phyloP scores from a whole-genome alignment of 2,888 invertebrate genomes.

The Acanthococcus lagerstroemiae region DNA sequence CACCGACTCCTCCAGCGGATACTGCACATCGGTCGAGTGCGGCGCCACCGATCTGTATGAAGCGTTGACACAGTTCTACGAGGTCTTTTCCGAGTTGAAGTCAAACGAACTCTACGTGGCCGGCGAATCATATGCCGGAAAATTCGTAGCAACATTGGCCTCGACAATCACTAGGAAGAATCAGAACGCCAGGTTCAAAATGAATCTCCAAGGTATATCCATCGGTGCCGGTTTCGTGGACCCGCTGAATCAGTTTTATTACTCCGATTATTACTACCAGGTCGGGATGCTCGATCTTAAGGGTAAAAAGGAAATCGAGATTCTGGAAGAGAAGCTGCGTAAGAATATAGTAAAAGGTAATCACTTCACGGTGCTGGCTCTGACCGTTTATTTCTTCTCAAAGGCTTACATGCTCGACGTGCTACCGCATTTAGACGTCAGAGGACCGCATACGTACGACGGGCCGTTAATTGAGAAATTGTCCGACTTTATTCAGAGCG shows the following conservation, averaged over 20 bases:
- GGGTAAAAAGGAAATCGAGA: slow-evolving; percentile 50
- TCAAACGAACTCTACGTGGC: slow-evolving; percentile 70
- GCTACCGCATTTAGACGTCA: background rate
- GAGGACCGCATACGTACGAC: slow-evolving; percentile 43
- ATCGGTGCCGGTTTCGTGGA: slow-evolving; percentile 75
- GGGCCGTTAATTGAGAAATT: slow-evolving; percentile 39
- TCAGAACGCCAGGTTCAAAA: slow-evolving; percentile 48
- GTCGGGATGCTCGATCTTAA: slow-evolving; percentile 49
- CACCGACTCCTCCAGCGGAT: slow-evolving; percentile 63
- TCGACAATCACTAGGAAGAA: slow-evolving; percentile 52
- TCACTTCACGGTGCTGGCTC: slow-evolving; percentile 58
- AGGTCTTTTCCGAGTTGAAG: slow-evolving; percentile 65
- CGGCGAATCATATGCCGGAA: slow-evolving; percentile 83
- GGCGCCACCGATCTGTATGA: slow-evolving; percentile 70
- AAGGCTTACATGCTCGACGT: background rate
- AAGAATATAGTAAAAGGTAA: slow-evolving; percentile 53
- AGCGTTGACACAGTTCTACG: slow-evolving; percentile 70
- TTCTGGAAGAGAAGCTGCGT: slow-evolving; percentile 50
- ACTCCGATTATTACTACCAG: slow-evolving; percentile 70
- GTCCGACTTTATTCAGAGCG: slow-evolving; percentile 33
- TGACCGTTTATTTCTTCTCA: slow-evolving; percentile 43
- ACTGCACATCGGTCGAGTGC: slow-evolving; percentile 64
- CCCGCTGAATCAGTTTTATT: slow-evolving; percentile 63
- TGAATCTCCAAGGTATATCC: slow-evolving; percentile 59
- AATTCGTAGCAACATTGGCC: slow-evolving; percentile 64